Conservation (phyloP, 1,140 invertebrate genomes). For the Luehdorfia chinensis region DNA sequence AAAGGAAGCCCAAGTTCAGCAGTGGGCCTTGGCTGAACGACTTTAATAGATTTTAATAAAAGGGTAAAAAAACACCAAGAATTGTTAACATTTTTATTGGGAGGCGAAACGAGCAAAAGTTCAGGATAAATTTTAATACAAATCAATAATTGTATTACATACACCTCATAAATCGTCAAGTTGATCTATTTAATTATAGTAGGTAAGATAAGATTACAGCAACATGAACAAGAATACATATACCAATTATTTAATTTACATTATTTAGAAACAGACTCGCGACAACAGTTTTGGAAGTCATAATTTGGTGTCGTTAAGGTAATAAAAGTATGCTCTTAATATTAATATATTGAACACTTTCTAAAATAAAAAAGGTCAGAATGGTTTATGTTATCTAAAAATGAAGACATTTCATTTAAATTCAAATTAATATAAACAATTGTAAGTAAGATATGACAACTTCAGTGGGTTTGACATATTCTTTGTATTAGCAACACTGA, state of each 20-base stretch:
- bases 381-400: no score
- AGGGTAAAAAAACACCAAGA: constrained; percentile 43
- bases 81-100: constrained; percentile 76
- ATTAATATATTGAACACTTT: no score
- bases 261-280: constrained; percentile 54
- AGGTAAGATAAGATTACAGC: constrained; percentile 66
- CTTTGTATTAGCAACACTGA: no score
- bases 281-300: constrained; percentile 33
- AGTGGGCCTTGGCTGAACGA: no score
- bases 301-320: constrained; percentile 25
- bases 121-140: constrained; percentile 72
- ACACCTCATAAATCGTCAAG: constrained; percentile 69
- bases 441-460: no score
- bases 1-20: no score
- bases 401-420: no score
- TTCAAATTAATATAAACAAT: no score
- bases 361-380: no score
- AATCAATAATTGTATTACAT: constrained; percentile 71
- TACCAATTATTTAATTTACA: constrained; percentile 40
- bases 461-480: no score
- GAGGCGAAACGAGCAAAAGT: constrained; percentile 75
- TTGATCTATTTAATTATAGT: constrained; percentile 70
- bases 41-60: not conserved
- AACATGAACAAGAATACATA: constrained; percentile 73
- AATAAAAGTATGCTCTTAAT: not conserved